A percentile compares a stretch with the other conserved stretches of the same genome.
phyloP scores from a whole-genome alignment of 2,113 vertebrate species.

The Eira barbara region DNA sequence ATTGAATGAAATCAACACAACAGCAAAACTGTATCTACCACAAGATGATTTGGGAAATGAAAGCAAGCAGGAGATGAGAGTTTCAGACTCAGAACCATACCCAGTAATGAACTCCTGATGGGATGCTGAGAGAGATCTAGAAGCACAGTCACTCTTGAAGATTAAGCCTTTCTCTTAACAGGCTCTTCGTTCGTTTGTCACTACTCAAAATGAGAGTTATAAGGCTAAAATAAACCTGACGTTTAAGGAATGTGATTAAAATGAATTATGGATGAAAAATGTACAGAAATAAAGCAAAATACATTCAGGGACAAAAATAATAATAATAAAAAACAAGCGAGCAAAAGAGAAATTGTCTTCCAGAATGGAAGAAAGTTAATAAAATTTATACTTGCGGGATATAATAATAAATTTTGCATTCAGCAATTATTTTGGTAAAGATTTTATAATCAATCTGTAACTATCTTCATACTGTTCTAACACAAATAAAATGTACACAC shows the following conservation, averaged over 20 bases:
- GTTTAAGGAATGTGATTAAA: constrained; percentile 49
- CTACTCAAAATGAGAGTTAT: constrained; percentile 19
- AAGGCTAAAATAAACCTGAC: neutral
- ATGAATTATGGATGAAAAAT: neutral
- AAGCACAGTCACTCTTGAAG: neutral
- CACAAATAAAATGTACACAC: neutral
- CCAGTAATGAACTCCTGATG: neutral
- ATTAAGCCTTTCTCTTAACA: neutral
- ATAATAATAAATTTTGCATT: neutral
- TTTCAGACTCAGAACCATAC: neutral
- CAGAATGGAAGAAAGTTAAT: neutral
- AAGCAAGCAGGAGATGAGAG: neutral
- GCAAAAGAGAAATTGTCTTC: neutral
- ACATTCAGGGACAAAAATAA: neutral
- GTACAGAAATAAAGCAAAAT: neutral
- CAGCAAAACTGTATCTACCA: neutral
- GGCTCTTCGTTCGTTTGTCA: neutral
- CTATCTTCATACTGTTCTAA: neutral
- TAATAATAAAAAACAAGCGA: neutral
- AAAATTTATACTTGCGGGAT: neutral
- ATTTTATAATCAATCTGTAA: constrained; percentile 24
- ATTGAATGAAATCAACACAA: constrained; percentile 22
- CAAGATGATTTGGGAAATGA: constrained; percentile 12
- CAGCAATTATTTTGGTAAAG: neutral
- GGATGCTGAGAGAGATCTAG: neutral